phyloP scores from a whole-genome alignment of 2,888 invertebrate genomes.

The Leptinotarsa peninsularis region DNA sequence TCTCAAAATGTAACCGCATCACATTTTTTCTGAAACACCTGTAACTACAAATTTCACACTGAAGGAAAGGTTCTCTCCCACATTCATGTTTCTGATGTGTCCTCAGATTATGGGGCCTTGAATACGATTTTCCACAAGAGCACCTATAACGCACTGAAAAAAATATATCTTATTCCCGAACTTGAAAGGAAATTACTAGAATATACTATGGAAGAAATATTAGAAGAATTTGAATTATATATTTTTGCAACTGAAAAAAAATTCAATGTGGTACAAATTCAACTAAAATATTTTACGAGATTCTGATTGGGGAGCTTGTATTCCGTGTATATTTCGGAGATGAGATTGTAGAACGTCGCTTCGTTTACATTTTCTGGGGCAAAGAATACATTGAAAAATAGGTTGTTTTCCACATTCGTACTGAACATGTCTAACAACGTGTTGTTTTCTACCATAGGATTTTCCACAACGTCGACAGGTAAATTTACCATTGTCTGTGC shows the following conservation, averaged over 20 bases:
- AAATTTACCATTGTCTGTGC: slow-evolving; percentile 2
- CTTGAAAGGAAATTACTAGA: too few species aligned
- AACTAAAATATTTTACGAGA: background rate
- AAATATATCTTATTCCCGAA: too few species aligned
- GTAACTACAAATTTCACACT: slow-evolving; percentile 41
- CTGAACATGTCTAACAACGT: slow-evolving; percentile 66
- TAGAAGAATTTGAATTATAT: background rate
- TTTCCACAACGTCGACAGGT: slow-evolving; percentile 27
- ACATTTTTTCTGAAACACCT: slow-evolving; percentile 40
- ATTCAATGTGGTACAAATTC: background rate
- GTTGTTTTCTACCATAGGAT: slow-evolving; percentile 33
- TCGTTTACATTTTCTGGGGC: slow-evolving; percentile 46
- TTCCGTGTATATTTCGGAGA: slow-evolving; percentile 21
- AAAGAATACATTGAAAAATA: slow-evolving; percentile 57
- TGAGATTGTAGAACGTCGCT: slow-evolving; percentile 22
- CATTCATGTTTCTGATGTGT: slow-evolving; percentile 35
- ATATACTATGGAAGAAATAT: background rate
- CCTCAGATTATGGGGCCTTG: slow-evolving; percentile 17
- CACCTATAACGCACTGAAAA: slow-evolving; percentile 8
- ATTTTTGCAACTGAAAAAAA: background rate
- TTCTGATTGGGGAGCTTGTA: background rate
- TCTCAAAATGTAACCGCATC: slow-evolving; percentile 15
- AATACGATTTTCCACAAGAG: slow-evolving; percentile 8
- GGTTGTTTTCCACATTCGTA: slow-evolving; percentile 65
- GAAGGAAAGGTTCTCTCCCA: slow-evolving; percentile 32